phyloP scores from a whole-genome alignment of 2,888 invertebrate genomes.

The Cinara cedri region DNA sequence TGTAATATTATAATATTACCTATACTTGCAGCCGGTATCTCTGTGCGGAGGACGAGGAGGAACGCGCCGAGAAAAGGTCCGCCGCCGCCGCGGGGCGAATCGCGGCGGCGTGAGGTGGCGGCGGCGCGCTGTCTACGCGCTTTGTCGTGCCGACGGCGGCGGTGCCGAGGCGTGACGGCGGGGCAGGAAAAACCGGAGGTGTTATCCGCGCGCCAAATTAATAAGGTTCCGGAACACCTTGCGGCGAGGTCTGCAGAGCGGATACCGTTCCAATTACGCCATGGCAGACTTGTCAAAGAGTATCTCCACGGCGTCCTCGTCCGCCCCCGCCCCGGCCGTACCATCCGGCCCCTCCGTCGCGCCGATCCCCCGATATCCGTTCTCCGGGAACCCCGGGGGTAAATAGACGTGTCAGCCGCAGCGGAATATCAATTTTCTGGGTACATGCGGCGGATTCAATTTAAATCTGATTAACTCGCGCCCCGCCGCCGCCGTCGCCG shows the following conservation, averaged over 20 bases:
- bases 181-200: constrained; percentile 34
- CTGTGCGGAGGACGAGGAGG: no score
- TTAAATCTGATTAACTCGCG: constrained; percentile 53
- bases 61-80: background rate
- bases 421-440: constrained; percentile 56
- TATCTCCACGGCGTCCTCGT: constrained; percentile 35
- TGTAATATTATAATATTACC: no score
- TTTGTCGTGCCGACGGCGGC: background rate
- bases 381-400: no score
- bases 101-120: background rate
- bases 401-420: constrained; percentile 56
- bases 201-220: constrained; percentile 45
- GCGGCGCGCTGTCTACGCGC: background rate
- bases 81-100: background rate
- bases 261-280: constrained; percentile 50
- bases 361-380: no score
- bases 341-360: no score
- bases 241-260: constrained; percentile 17
- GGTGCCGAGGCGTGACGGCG: background rate
- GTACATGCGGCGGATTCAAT: constrained; percentile 55
- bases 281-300: constrained; percentile 57
- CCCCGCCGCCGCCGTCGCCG: background rate
- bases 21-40: no score
- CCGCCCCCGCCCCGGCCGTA: constrained; percentile 3
- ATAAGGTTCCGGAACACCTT: constrained; percentile 35